Percentiles rank a stretch among this genome's conserved stretches.
phyloP scores from a whole-genome alignment of 2,888 invertebrate species.

The Listrodromus nycthemerus region DNA sequence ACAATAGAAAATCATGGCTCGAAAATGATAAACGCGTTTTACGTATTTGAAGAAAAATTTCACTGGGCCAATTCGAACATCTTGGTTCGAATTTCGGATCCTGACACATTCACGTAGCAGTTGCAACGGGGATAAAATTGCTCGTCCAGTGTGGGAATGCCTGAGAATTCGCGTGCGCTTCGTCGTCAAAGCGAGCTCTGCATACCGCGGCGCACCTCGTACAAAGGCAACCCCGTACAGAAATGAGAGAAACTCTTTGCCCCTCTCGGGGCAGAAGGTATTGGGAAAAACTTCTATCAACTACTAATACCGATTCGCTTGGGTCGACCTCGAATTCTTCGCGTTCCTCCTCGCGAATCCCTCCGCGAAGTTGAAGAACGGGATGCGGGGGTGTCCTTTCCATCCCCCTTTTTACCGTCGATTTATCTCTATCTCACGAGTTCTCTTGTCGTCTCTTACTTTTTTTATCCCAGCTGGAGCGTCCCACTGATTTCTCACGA shows the following conservation, averaged over 20 bases:
- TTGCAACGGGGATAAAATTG: slow-evolving; percentile 39
- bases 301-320: slow-evolving; percentile 57
- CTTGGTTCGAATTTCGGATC: slow-evolving; percentile 10
- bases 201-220: slow-evolving; percentile 28
- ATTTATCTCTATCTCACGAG: slow-evolving; percentile 24
- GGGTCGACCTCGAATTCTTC: slow-evolving; percentile 58
- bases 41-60: slow-evolving; percentile 43
- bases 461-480: slow-evolving; percentile 2
- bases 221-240: slow-evolving; percentile 15
- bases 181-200: slow-evolving; percentile 47
- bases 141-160: slow-evolving; percentile 24
- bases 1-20: neutral
- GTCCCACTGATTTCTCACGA: slow-evolving; percentile 10
- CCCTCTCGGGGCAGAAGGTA: slow-evolving; percentile 29
- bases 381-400: neutral
- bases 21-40: neutral
- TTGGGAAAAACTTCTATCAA: slow-evolving; percentile 48
- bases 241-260: slow-evolving; percentile 29
- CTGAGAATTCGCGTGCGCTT: slow-evolving; percentile 17
- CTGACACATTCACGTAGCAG: slow-evolving; percentile 20
- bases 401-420: neutral
- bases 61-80: slow-evolving; percentile 31
- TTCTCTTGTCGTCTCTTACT: neutral
- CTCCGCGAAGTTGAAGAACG: neutral
- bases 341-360: slow-evolving; percentile 41